Evolutionary conservation across 2,113 vertebrate species (phyloP).

Genomic region (Silurus meridionalis): DNA sequence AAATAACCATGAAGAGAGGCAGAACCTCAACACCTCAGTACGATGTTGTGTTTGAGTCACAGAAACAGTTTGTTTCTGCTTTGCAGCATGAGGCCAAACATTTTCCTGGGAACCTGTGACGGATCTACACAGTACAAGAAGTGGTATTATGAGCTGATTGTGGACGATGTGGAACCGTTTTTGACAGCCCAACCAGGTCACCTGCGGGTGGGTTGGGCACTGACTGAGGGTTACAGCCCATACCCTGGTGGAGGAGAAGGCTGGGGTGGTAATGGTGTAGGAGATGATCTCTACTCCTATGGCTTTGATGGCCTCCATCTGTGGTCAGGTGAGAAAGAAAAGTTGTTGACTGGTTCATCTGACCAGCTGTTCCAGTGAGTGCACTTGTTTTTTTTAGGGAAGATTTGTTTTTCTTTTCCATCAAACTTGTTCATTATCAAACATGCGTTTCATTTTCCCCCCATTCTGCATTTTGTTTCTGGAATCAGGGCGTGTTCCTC

Average conservation of each 20-base stretch:
- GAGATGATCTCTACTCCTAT: conserved; percentile 90
- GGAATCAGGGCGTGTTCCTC: conserved; percentile 79
- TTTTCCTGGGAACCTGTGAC: conserved; percentile 87
- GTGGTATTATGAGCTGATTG: conserved; percentile 92
- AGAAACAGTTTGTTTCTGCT: conserved; percentile 33
- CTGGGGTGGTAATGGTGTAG: conserved; percentile 89
- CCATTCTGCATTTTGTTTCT: background rate
- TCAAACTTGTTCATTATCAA: conserved; percentile 15
- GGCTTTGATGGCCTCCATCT: conserved; percentile 86
- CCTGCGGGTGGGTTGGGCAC: conserved; percentile 88
- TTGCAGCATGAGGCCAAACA: conserved; percentile 88
- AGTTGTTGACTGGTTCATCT: background rate
- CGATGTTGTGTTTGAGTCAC: background rate
- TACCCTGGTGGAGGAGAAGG: conserved; percentile 91
- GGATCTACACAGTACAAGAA: conserved; percentile 88
- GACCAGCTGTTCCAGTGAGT: background rate
- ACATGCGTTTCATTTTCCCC: too few species aligned
- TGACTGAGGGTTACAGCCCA: conserved; percentile 88
- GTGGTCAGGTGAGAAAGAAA: conserved; percentile 80
- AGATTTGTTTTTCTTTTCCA: background rate
- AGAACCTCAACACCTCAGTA: background rate
- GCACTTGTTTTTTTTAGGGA: background rate
- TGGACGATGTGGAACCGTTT: conserved; percentile 84
- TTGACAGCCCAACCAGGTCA: conserved; percentile 81
- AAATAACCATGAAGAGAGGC: background rate